Conservation (phyloP, 1,140 invertebrate genomes). For the Ceratina australensis region DNA sequence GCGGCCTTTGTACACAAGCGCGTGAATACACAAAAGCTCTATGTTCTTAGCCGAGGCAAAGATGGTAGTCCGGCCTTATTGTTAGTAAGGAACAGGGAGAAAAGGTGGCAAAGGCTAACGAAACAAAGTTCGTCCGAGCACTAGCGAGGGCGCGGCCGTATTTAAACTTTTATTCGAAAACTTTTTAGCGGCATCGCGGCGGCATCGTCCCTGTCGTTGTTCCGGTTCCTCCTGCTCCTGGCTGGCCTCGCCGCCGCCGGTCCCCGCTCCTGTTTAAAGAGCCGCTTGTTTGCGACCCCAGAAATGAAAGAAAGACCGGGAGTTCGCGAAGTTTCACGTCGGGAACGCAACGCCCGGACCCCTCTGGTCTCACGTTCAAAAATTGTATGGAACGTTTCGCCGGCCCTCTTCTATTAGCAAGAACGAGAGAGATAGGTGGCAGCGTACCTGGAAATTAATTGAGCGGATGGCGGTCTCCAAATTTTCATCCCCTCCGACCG, state of each 20-base stretch:
- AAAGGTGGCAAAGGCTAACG: conserved; percentile 14
- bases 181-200: conserved; percentile 68
- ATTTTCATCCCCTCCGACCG: neutral
- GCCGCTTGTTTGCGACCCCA: conserved; percentile 54
- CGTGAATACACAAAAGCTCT: conserved; percentile 26
- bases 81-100: conserved; percentile 49
- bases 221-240: neutral
- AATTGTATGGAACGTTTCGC: neutral
- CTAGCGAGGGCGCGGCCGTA: conserved; percentile 46
- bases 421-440: neutral
- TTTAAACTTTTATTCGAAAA: conserved; percentile 78
- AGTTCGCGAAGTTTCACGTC: neutral
- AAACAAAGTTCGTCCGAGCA: conserved; percentile 69
- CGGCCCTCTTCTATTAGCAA: neutral
- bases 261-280: conserved; percentile 33
- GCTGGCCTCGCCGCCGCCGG: conserved; percentile 6
- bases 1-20: conserved; percentile 16
- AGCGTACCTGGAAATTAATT: conserved; percentile 45
- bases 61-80: conserved; percentile 69
- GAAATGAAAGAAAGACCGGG: conserved; percentile 22
- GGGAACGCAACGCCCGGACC: neutral
- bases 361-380: too few relatives aligned
- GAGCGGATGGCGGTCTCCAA: conserved; percentile 22
- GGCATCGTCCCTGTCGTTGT: too few relatives aligned
- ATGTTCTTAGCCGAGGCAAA: conserved; percentile 64